Evolutionary conservation across 2,113 vertebrate genomes (phyloP).

Genomic region (Ailurus styani): DNA sequence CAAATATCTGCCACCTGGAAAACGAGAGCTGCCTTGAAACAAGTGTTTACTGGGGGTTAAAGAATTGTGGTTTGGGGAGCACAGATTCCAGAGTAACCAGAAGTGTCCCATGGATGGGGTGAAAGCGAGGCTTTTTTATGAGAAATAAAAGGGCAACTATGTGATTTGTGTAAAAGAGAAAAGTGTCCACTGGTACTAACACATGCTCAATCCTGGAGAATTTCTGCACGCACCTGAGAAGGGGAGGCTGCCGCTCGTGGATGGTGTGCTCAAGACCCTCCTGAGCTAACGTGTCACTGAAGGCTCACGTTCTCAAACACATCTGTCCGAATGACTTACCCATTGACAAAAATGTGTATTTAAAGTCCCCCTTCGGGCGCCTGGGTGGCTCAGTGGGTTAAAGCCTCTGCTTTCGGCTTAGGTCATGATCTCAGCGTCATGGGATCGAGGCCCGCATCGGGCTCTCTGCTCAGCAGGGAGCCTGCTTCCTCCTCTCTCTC

Average conservation of each 20-base stretch:
- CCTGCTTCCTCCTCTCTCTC: too few species aligned
- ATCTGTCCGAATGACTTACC: not conserved
- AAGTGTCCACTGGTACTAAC: not conserved
- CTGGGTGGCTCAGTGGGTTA: too few species aligned
- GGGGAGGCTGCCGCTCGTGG: not conserved
- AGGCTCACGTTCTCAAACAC: not conserved
- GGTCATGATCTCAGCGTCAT: too few species aligned
- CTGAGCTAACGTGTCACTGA: not conserved
- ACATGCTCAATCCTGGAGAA: not conserved
- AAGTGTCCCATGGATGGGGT: not conserved
- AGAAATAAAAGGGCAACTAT: not conserved
- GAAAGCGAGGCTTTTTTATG: not conserved
- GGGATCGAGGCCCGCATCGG: too few species aligned
- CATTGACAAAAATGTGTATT: not conserved
- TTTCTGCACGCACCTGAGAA: not conserved
- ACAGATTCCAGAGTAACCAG: not conserved
- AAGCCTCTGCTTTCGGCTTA: too few species aligned
- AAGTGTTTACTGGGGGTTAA: not conserved
- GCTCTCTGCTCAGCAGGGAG: too few species aligned
- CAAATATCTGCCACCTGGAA: not conserved
- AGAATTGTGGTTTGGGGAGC: not conserved
- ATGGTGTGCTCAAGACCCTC: not conserved
- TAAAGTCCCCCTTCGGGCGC: not conserved
- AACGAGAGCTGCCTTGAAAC: not conserved
- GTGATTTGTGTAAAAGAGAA: not conserved